Percentiles rank a stretch among this genome's conserved stretches.
Evolutionary conservation across 2,888 invertebrate genomes (phyloP).

Genomic region (Spialia ferax): DNA sequence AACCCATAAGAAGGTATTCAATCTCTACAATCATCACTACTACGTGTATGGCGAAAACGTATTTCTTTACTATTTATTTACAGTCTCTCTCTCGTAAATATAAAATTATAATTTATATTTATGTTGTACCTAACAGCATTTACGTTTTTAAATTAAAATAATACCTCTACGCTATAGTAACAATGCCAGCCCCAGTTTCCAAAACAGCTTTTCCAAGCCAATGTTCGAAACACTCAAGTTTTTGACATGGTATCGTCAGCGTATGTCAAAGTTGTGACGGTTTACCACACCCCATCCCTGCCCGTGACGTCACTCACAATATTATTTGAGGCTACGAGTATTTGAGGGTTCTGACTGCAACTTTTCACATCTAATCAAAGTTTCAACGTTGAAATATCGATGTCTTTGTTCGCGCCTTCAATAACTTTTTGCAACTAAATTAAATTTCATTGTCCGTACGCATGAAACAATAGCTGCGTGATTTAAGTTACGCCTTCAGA

Average conservation of each 20-base stretch:
- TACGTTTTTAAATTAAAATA: too few species aligned
- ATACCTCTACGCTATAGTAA: neutral
- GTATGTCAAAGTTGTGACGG: slow-evolving; percentile 76
- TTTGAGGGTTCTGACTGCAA: slow-evolving; percentile 47
- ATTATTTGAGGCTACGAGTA: slow-evolving; percentile 49
- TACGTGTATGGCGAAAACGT: too few species aligned
- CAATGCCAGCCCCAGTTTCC: neutral
- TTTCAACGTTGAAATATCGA: slow-evolving; percentile 51
- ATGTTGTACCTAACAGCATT: too few species aligned
- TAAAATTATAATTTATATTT: too few species aligned
- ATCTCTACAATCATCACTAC: too few species aligned
- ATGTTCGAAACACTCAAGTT: slow-evolving; percentile 57
- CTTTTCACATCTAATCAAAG: slow-evolving; percentile 58
- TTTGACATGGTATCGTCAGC: slow-evolving; percentile 69
- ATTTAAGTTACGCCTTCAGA: slow-evolving; percentile 26
- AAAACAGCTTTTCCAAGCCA: slow-evolving; percentile 52
- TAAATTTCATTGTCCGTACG: slow-evolving; percentile 31
- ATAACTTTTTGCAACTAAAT: slow-evolving; percentile 36
- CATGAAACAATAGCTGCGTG: slow-evolving; percentile 25
- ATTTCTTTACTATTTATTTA: too few species aligned
- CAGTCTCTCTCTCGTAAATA: too few species aligned
- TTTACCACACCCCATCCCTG: slow-evolving; percentile 58
- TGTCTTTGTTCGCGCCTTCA: slow-evolving; percentile 39
- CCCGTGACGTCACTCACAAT: slow-evolving; percentile 63
- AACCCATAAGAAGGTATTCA: too few species aligned